Evolutionary conservation across 2,797 vertebrate genomes (phyloP), one percentile per base, ranked within the genome.

Genomic region (Triplophysa yarkandensis): DNA sequence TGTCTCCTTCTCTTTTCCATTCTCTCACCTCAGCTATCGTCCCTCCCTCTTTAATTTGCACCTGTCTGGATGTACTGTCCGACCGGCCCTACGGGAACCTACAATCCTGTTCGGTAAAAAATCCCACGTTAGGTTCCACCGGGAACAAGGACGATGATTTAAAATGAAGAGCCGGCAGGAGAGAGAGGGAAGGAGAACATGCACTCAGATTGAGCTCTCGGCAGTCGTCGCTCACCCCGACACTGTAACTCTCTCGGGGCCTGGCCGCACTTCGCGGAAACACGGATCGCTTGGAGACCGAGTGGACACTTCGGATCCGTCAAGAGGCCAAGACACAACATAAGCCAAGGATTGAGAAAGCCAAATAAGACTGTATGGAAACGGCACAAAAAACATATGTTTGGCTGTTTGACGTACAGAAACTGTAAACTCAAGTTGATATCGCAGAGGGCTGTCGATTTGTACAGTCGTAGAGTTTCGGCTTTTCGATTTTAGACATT

Each of bases 21-120:
- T 34, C 44, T 52, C 65, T 46, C 68, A 69, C 64, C 67, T 69
- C 77, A 17, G 16, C 68, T 46, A 55, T 64, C 61, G 71, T 68
- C 75, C 71, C 28, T 71, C 74, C 54, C 68, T 75, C 77, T 78
- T 80, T 80, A 82, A 82, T 82, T 82, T 82, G 76, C 81, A 80
- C 78, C 81, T 74, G 41, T 82, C 78, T 75, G 30, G 54, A 30
- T 67, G 39, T 68, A 48, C 64, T 28, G 63, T 68, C 54, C 36
- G 52, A 82, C 78, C 36, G 57, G 64, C 68, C 71, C 72, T 69
- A 66, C 32, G 67, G 78, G 78, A 79, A 76, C 60, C 52, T 17
- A 68, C 41, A 52, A 80, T 74, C 68, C 76, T 73, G 60, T 68
- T 72, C n/a, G 2, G 50, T 68, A 74, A 78, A 80, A 78, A 66